These are phyloP conservation scores for Gila robusta DNA, from an alignment of 2,797 vertebrate species.

Conservation along the genomic window DNA sequence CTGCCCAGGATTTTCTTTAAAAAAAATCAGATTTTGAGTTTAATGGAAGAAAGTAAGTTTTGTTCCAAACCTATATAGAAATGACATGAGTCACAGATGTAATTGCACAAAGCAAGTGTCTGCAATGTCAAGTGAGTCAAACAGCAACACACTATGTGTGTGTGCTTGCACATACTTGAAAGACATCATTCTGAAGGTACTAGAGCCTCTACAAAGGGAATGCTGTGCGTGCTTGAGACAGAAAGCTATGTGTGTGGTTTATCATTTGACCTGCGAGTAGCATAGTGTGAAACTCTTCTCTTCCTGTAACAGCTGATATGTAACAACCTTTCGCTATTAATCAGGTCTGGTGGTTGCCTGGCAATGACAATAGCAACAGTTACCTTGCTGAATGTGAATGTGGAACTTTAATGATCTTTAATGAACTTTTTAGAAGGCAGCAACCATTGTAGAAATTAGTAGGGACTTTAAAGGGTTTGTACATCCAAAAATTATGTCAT, in stretches of 20 bases:
- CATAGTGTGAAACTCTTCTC: constrained; percentile 11
- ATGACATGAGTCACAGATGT: background rate
- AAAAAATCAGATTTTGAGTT: background rate
- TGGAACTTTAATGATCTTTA: background rate
- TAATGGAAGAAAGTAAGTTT: background rate
- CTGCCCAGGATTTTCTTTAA: background rate
- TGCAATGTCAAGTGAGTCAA: background rate
- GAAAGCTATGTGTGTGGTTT: background rate
- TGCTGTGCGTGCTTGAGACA: background rate
- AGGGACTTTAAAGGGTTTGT: too few relatives aligned
- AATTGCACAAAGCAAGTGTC: background rate
- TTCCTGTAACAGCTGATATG: constrained; percentile 40
- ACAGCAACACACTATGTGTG: background rate
- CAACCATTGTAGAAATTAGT: too few relatives aligned
- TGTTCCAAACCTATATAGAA: background rate
- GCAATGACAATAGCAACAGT: constrained; percentile 2
- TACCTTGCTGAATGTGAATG: background rate
- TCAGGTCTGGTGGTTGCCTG: constrained; percentile 22
- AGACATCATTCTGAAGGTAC: background rate
- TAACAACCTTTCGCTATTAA: constrained; percentile 30
- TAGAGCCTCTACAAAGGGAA: background rate
- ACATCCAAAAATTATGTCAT: too few relatives aligned
- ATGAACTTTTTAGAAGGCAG: background rate
- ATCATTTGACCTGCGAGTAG: background rate
- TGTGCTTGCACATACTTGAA: background rate